phyloP scores from a whole-genome alignment of 2,888 invertebrate species.

The Cotesia congregata region DNA sequence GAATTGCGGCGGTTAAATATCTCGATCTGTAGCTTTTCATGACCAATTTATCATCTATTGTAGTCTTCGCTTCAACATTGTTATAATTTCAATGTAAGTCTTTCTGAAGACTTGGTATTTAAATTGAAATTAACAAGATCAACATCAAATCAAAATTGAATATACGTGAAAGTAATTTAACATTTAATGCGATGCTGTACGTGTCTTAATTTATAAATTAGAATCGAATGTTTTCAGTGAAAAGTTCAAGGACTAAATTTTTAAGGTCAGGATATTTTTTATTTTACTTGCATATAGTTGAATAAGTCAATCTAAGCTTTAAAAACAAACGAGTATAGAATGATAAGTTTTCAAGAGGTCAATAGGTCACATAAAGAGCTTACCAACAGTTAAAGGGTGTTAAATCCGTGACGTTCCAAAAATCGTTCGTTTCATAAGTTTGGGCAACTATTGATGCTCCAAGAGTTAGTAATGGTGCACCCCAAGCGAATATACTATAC shows the following conservation, averaged over 20 bases:
- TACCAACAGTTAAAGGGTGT: conserved; percentile 74
- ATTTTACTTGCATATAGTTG: neutral
- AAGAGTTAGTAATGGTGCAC: conserved; percentile 74
- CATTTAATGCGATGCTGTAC: no score
- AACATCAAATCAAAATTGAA: no score
- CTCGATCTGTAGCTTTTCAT: conserved; percentile 18
- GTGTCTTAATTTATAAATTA: no score
- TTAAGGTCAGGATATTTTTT: neutral
- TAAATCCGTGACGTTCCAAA: conserved; percentile 71
- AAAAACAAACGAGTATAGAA: conserved; percentile 6
- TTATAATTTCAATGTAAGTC: conserved; percentile 12
- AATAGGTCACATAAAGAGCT: conserved; percentile 43
- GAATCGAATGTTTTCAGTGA: no score
- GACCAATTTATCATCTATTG: conserved; percentile 23
- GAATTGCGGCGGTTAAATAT: conserved; percentile 23
- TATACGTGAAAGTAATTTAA: no score
- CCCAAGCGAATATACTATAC: conserved; percentile 78
- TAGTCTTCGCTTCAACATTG: neutral
- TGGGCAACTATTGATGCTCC: conserved; percentile 73
- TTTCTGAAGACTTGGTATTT: neutral
- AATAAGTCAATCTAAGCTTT: conserved; percentile 11
- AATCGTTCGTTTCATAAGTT: conserved; percentile 71
- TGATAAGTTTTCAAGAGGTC: neutral
- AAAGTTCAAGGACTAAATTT: no score
- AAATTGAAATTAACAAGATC: neutral